Conservation (phyloP, 1,140 invertebrate species). For the Cydia splendana region DNA sequence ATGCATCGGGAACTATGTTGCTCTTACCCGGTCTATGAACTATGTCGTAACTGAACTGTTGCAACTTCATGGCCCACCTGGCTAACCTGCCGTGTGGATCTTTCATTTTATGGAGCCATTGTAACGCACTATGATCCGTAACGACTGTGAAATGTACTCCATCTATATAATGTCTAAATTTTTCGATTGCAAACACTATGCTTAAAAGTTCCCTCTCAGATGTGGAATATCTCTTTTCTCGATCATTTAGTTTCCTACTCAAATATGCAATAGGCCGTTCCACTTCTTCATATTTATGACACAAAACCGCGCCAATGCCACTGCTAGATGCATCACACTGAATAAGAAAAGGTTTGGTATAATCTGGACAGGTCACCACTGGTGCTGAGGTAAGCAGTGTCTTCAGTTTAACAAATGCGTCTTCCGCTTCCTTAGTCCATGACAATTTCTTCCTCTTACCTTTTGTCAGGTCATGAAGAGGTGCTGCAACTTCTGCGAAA, state of each 20-base stretch:
- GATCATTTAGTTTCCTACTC: conserved; percentile 55
- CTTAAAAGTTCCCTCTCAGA: conserved; percentile 56
- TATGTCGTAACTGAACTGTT: no score
- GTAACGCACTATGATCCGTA: no score
- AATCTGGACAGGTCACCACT: conserved; percentile 58
- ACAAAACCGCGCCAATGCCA: conserved; percentile 57
- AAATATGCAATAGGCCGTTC: conserved; percentile 58
- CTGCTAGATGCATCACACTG: conserved; percentile 59
- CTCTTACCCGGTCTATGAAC: no score
- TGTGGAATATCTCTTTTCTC: conserved; percentile 65
- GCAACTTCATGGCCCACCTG: no score
- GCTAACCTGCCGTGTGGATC: neutral
- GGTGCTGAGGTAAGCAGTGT: conserved; percentile 51
- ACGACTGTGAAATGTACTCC: no score
- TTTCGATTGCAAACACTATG: neutral
- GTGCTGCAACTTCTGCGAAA: conserved; percentile 48
- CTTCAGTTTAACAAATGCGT: conserved; percentile 59
- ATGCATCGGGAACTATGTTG: no score
- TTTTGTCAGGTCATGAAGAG: conserved; percentile 50
- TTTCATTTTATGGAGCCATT: no score
- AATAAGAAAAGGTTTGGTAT: conserved; percentile 49
- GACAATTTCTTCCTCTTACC: neutral
- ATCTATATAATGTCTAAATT: no score
- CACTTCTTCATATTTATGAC: conserved; percentile 47
- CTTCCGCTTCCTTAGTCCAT: conserved; percentile 40